Base-by-base conservation (phyloP, 2,113 vertebrate genomes). In the Probosciger aterrimus region DNA sequence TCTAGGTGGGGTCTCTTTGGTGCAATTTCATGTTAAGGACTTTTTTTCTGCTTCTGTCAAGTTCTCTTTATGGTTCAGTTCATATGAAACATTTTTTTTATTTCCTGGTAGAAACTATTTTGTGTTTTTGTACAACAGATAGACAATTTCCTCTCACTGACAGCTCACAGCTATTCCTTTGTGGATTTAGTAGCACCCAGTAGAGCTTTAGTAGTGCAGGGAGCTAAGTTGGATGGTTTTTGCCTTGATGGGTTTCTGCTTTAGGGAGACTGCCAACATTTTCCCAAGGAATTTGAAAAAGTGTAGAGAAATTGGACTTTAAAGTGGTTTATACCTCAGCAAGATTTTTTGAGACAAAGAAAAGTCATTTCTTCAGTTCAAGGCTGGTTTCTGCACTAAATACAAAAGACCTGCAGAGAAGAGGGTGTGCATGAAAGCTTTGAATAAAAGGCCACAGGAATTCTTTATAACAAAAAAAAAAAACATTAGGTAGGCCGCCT, bases 371-470 rank as follows among this genome's bases (percentile, higher is more conserved):
- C 71, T 82, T 91, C 43, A 63, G 44, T 83, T 95, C 82, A 86
- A 75, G 94, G 55, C 79, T 92, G n/a, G 78, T 93, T 86, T 83
- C 33, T 62, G 50, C 47, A 70, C 71, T 80, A 77, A 84, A 78
- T 92, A 76, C 63, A 65, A 74, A 95, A 88, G 70, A 87, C 68
- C 71, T 88, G 33, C 37, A 65, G 85, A 69, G 68, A 83, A 70
- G 71, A 92, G 64, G 18, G 31, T 71, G 55, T 55, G 53, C 73
- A 33, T 50, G 82, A 95, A 90, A 77, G 82, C 87, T 94, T 86
- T 93, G 82, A 93, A 87, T 88, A 90, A 91, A 96, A 96, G 92
- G 90, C 96, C 92, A 92, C 49, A 50, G 47, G 64, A 77, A 60
- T 86, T 74, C 64, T 88, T 81, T 80, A 46, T 71, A 90, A 86